Conservation (phyloP, 2,113 vertebrate genomes). For the Salvelinus namaycush region DNA sequence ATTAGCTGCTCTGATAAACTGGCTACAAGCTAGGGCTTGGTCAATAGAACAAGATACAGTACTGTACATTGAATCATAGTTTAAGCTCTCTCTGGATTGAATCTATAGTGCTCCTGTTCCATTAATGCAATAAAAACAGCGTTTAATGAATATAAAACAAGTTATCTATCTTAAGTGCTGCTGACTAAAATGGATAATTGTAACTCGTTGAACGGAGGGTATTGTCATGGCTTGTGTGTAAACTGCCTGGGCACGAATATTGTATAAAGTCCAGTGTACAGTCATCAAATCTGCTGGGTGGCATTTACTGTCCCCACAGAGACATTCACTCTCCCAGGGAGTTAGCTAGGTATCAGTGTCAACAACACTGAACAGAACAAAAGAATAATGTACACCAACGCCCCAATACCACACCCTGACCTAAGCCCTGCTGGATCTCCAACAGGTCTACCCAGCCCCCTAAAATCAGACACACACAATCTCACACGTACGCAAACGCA, state of each 20-base stretch:
- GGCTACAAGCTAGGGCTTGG: too few relatives aligned
- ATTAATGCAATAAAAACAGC: too few relatives aligned
- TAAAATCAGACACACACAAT: background rate
- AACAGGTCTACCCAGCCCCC: background rate
- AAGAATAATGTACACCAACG: background rate
- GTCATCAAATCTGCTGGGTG: background rate
- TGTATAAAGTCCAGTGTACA: background rate
- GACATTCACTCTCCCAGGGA: background rate
- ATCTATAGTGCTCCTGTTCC: too few relatives aligned
- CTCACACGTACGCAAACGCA: background rate
- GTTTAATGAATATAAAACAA: too few relatives aligned
- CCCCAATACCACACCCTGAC: background rate
- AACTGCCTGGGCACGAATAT: background rate
- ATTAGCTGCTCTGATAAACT: too few relatives aligned
- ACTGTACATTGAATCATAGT: too few relatives aligned
- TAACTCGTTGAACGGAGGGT: too few relatives aligned
- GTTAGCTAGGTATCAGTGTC: slow-evolving; percentile 2
- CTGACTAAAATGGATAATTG: too few relatives aligned
- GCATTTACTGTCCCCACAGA: background rate
- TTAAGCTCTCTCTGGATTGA: too few relatives aligned
- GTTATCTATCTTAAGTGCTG: too few relatives aligned
- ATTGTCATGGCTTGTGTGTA: background rate
- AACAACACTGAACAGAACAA: background rate
- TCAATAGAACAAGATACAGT: too few relatives aligned
- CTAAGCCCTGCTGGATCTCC: background rate